Evolutionary conservation across 1,140 invertebrate genomes (phyloP).

Genomic region (Zaprionus ornatus): DNA sequence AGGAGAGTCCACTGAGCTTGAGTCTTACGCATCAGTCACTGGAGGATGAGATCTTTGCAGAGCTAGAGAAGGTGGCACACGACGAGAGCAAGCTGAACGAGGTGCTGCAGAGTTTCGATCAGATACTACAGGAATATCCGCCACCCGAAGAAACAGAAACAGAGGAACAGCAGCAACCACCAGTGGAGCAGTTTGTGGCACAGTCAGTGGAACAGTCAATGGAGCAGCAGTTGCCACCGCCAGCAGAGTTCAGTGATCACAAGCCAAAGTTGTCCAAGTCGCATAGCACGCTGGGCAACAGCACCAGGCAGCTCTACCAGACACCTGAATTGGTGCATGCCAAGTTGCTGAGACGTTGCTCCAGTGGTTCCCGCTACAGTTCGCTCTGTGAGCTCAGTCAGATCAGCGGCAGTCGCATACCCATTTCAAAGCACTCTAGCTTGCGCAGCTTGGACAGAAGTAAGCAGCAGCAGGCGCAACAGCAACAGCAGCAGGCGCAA

Average conservation of each 20-base stretch:
- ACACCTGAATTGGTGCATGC: conserved; percentile 64
- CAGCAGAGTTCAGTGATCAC: conserved; percentile 54
- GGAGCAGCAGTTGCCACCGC: conserved; percentile 43
- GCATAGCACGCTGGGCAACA: conserved; percentile 58
- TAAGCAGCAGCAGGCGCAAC: conserved; percentile 47
- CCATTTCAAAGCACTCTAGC: conserved; percentile 71
- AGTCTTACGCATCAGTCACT: conserved; percentile 74
- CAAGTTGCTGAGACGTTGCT: conserved; percentile 47
- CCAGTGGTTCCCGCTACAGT: conserved; percentile 74
- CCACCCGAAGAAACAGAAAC: conserved; percentile 31
- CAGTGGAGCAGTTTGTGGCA: neutral
- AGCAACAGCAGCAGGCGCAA: conserved; percentile 3
- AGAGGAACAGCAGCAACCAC: conserved; percentile 36
- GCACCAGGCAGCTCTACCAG: conserved; percentile 65
- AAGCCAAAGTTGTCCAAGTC: conserved; percentile 84
- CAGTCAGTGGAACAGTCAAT: conserved; percentile 3
- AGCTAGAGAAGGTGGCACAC: conserved; percentile 83
- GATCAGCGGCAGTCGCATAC: conserved; percentile 81
- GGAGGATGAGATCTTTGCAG: conserved; percentile 82
- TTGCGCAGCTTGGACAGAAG: conserved; percentile 52
- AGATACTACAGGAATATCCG: conserved; percentile 85
- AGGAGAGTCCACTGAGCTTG: conserved; percentile 67
- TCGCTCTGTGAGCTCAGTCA: conserved; percentile 85
- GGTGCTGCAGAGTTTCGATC: conserved; percentile 87
- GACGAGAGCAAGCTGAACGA: conserved; percentile 86